Percentiles rank a stretch among this genome's conserved stretches.
Conservation (phyloP, 1,140 invertebrate genomes). For the Parasteatoda tepidariorum region DNA sequence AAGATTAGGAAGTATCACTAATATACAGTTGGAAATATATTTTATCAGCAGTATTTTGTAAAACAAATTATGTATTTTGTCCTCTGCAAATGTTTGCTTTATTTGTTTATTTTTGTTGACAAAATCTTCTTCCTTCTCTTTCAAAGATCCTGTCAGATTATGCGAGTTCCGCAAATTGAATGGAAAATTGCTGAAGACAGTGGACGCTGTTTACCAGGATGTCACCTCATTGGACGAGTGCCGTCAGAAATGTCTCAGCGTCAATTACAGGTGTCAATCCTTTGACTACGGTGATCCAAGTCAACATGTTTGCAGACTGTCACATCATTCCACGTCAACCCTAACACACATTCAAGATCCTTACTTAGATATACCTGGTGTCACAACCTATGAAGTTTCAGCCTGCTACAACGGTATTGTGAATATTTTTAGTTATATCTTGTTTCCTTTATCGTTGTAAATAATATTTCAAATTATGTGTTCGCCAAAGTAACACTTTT, state of each 20-base stretch:
- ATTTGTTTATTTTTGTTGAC: background rate
- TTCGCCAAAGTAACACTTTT: no score
- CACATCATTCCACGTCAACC: slow-evolving; percentile 89
- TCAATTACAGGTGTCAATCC: slow-evolving; percentile 87
- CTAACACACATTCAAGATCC: slow-evolving; percentile 87
- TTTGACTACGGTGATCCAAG: slow-evolving; percentile 94
- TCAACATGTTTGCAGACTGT: slow-evolving; percentile 89
- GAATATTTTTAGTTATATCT: background rate
- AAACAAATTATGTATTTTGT: no score
- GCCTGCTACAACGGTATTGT: slow-evolving; percentile 84
- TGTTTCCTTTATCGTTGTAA: background rate
- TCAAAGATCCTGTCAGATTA: slow-evolving; percentile 68
- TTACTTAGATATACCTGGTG: slow-evolving; percentile 88
- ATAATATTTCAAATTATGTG: no score
- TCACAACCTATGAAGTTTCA: slow-evolving; percentile 84
- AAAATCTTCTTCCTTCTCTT: background rate
- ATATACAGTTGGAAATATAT: no score
- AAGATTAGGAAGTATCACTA: no score
- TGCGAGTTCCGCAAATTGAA: slow-evolving; percentile 92
- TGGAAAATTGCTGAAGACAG: slow-evolving; percentile 90
- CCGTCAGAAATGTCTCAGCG: slow-evolving; percentile 86
- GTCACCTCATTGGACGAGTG: slow-evolving; percentile 84
- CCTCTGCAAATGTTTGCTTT: no score
- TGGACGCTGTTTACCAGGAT: slow-evolving; percentile 89
- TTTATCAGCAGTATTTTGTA: no score